Percentiles rank a stretch among this genome's conserved stretches.
Conservation (phyloP, 37 sponge, comb jelly and placozoan species). For the Petrosia ficiformis region DNA sequence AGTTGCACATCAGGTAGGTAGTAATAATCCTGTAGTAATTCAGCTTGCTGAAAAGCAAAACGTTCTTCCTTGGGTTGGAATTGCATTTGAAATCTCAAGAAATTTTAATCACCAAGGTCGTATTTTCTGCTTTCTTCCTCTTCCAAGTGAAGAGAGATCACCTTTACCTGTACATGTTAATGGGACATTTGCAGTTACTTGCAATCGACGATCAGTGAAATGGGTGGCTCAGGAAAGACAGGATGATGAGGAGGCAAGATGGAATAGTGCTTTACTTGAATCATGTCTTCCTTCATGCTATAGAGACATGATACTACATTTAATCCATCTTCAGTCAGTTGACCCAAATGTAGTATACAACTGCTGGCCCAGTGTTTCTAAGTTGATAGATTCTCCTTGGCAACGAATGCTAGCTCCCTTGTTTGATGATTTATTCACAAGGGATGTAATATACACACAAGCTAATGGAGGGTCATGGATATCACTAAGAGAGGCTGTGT, state of each 20-base stretch:
- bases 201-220: constrained; percentile 42
- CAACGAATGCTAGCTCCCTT: constrained; percentile 16
- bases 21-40: constrained; percentile 3
- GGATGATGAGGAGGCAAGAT: constrained; percentile 32
- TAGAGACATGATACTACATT: neutral
- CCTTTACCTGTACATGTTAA: constrained; percentile 54
- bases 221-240: constrained; percentile 32
- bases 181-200: constrained; percentile 45
- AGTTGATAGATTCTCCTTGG: constrained; percentile 26
- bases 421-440: neutral
- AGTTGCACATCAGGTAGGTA: constrained; percentile 37
- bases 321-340: neutral
- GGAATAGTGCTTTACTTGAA: constrained; percentile 48
- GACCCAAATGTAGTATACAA: constrained; percentile 4
- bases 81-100: constrained; percentile 17
- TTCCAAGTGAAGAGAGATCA: constrained; percentile 27
- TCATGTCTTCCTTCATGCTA: constrained; percentile 34
- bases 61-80: constrained; percentile 63
- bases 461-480: neutral
- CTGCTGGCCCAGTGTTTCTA: constrained; percentile 36
- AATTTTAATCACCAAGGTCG: neutral
- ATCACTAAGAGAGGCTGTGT: neutral
- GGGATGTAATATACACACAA: neutral
- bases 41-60: constrained; percentile 5
- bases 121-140: constrained; percentile 58